Base-by-base conservation (phyloP, 2,888 invertebrate species). In the Cheilosia variabilis region DNA sequence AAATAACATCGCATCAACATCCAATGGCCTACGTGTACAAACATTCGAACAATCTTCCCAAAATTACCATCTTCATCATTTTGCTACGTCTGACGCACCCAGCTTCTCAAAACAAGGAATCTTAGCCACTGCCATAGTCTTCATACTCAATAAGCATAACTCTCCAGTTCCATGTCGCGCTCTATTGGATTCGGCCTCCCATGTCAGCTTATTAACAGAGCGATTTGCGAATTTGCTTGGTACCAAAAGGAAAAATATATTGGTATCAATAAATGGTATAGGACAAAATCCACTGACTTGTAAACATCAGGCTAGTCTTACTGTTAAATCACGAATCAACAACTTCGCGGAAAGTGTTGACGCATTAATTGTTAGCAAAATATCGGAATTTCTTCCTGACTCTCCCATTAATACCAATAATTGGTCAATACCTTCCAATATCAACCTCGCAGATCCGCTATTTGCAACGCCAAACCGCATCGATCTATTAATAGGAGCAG, bases 401-500 rank as follows among this genome's bases (percentile, higher is more conserved):
- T n/a, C 55, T 31, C 58, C 19, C 17, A 45, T 45, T 15, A 55
- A 43, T 45, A 45, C 31, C 27, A 45, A 13, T 19, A 10, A 24
- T 24, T 53, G 24, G 22, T 43, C 66, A 19, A 69, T 47, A 47
- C 57, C 57, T 9, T n/a, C 69, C 7, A 57, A 69, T n/a, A 57
- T 47, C 13, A 57, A 57, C n/a, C 34, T 47, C 0, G 57, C 57
- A 27, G 45, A 69, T 69, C 45, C 45, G 19, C n/a, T 66, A 17
- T 22, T 52, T 37, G 17, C 4, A 31, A 79, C 80, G 73, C 68
- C 83, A 2, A 71, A 69, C 13, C 72, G 62, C 7, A 72, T 88
- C 9, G 87, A 88, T 57, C 34, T 87, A 10, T 63, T 88, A 1
- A 47, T 88, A 45, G 87, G 83, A n/a, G 83, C 87, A 1, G 87